Evolutionary conservation across 23 tunicate genomes (phyloP).

Genomic region (Botrylloides violaceus): DNA sequence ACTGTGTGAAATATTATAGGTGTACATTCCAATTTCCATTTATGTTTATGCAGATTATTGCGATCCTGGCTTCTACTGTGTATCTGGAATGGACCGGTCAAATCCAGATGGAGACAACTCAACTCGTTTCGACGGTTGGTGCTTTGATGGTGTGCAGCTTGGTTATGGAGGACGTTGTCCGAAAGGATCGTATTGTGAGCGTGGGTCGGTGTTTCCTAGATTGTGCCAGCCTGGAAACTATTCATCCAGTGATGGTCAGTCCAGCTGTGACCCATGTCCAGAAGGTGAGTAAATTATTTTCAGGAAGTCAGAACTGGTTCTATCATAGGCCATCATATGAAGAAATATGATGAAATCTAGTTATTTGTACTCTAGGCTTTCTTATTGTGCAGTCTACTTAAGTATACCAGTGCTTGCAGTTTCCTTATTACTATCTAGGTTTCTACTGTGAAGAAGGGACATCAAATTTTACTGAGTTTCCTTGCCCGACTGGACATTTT

Average conservation of each 20-base stretch:
- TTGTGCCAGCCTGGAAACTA: slow-evolving; percentile 78
- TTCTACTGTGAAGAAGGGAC: slow-evolving; percentile 77
- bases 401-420: background rate
- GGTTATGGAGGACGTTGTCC: slow-evolving; percentile 85
- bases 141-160: slow-evolving; percentile 58
- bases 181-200: slow-evolving; percentile 56
- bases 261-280: slow-evolving; percentile 52
- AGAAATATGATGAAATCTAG: too few relatives aligned
- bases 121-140: slow-evolving; percentile 36
- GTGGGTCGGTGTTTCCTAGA: slow-evolving; percentile 41
- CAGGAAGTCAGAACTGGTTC: too few relatives aligned
- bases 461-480: slow-evolving; percentile 40
- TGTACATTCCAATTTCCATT: too few relatives aligned
- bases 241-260: slow-evolving; percentile 33
- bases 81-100: slow-evolving; percentile 75
- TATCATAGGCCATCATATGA: too few relatives aligned
- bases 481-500: slow-evolving; percentile 72
- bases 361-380: background rate
- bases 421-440: too few relatives aligned
- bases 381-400: background rate
- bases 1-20: too few relatives aligned
- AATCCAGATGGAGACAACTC: slow-evolving; percentile 75
- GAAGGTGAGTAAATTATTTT: slow-evolving; percentile 54
- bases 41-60: slow-evolving; percentile 45
- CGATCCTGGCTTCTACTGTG: slow-evolving; percentile 71